These are phyloP conservation scores for Phengaris arion DNA, from an alignment of 2,888 invertebrate genomes.

Conservation along the genomic window DNA sequence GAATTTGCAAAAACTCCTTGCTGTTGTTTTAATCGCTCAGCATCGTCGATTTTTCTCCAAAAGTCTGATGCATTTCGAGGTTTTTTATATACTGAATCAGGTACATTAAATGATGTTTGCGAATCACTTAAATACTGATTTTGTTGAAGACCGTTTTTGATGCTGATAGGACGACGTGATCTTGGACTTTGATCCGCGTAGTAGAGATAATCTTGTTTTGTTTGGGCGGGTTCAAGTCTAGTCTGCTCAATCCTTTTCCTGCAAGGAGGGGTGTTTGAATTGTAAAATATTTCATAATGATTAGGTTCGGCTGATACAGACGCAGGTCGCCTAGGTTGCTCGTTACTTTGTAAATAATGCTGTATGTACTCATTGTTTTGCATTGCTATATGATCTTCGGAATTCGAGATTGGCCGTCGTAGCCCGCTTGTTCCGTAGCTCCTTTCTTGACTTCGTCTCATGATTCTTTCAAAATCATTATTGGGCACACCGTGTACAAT, in stretches of 20 bases:
- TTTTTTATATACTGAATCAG: conserved; percentile 57
- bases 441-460: conserved; percentile 73
- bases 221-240: conserved; percentile 66
- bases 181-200: conserved; percentile 86
- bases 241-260: conserved; percentile 58
- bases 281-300: conserved; percentile 67
- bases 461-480: conserved; percentile 72
- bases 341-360: conserved; percentile 55
- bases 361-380: conserved; percentile 69
- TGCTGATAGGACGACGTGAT: conserved; percentile 85
- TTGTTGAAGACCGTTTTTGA: conserved; percentile 70
- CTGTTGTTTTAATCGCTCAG: conserved; percentile 64
- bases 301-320: conserved; percentile 76
- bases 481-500: conserved; percentile 66
- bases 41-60: conserved; percentile 82
- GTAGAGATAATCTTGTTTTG: conserved; percentile 80
- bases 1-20: conserved; percentile 59
- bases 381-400: conserved; percentile 76
- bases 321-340: conserved; percentile 70
- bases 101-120: conserved; percentile 60
- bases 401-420: conserved; percentile 71
- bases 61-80: conserved; percentile 80
- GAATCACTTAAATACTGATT: conserved; percentile 75
- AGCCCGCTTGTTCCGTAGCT: conserved; percentile 71
- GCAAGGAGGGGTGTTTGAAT: conserved; percentile 67